Evolutionary conservation across 2,797 vertebrate genomes (phyloP), one percentile per base, ranked within the genome.

Genomic region (Cossypha polioptera): DNA sequence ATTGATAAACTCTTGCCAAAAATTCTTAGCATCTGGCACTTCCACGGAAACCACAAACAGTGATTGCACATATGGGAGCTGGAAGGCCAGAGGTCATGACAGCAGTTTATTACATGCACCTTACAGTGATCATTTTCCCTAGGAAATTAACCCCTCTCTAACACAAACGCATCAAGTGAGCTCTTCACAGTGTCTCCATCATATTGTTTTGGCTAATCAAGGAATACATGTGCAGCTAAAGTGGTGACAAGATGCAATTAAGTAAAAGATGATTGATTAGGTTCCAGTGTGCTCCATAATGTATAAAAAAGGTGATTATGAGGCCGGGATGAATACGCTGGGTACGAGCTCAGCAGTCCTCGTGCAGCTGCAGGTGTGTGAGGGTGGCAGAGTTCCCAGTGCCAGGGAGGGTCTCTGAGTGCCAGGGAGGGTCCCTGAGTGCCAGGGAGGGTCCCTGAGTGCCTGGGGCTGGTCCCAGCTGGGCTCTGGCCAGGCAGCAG

Each of bases 61-160:
- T 92, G 94, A 96, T 97, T 96, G 96, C 68, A 90, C 96, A 86
- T 95, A 69, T 92, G 97, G 96, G 97, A 97, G 66, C 75, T 81
- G 33, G 54, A 82, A 95, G 96, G 93, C 89, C 62, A 96, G 94
- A 96, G 97, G 97, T 98, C 97, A 94, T 53, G 94, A 87, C 90
- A 92, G 95, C 96, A 95, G 96, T 96, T 98, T 98, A 97, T 98
- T 98, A 96, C 92, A 89, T 95, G 90, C 91, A 93, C 94, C 96
- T 94, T 96, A 88, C 92, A 96, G 95, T 95, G 95, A 96, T 97
- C 74, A 86, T 95, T 95, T 94, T 92, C 92, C 85, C 61, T 88
- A 88, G 66, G 81, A 94, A 88, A 88, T 96, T 90, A 95, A 90
- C 96, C 95, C 66, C 55, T 67, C 55, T 88, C 90, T 71, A 57